phyloP scores from a whole-genome alignment of 2,113 vertebrate genomes.

The Struthidea cinerea region DNA sequence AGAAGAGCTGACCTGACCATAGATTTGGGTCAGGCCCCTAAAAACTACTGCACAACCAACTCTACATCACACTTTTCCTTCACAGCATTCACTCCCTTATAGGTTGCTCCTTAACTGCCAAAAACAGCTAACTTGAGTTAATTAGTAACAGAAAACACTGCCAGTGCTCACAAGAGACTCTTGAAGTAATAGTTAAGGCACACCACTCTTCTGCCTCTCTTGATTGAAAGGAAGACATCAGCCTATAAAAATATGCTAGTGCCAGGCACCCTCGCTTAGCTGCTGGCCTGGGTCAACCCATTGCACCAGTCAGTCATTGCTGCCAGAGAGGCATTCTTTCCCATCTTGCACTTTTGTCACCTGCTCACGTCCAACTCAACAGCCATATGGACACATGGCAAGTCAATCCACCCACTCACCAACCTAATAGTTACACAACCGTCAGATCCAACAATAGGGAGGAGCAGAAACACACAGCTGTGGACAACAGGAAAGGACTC shows the following conservation, averaged over 20 bases:
- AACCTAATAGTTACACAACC: not conserved
- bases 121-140: not conserved
- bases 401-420: not conserved
- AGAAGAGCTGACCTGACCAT: not conserved
- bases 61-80: not conserved
- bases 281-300: not conserved
- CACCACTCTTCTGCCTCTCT: not conserved
- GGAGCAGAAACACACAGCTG: not conserved
- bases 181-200: not conserved
- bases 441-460: not conserved
- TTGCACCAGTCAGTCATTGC: rapidly evolving
- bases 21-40: not conserved
- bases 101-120: not conserved
- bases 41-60: not conserved
- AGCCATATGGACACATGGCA: rapidly evolving
- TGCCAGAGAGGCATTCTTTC: not conserved
- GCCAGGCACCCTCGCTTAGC: not conserved
- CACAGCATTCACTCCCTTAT: not conserved
- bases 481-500: not conserved
- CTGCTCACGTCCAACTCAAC: not conserved
- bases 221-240: not conserved
- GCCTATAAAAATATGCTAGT: not conserved
- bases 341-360: not conserved
- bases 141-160: not conserved
- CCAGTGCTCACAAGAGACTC: not conserved